Base-by-base conservation (phyloP, 2,888 invertebrate species). In the Euplexia lucipara region DNA sequence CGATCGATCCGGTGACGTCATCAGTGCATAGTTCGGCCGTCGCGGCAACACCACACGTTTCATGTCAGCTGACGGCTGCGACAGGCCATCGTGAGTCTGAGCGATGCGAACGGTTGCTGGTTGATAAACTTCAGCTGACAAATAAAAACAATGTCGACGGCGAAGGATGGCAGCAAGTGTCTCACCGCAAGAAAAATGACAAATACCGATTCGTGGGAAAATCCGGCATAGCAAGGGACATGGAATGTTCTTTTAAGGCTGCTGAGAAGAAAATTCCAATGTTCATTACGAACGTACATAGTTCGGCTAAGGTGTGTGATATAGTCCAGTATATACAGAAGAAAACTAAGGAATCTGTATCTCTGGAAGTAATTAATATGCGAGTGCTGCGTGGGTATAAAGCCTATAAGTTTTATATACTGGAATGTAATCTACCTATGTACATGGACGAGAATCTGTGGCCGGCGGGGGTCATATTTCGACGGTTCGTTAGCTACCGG, bases 171-270 rank as follows among this genome's bases (percentile, higher is more conserved):
- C 42, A 42, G 20, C 42, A 12, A 20, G 42, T 42, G 20, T 42
- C 42, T 20, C 20, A 8, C 20, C 41, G 41, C 18, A 42, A 20
- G 41, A 9, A 42, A 20, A 20, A 20, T 20, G 20, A 1, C 8
- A 42, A 42, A 42, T 42, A 42, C 9, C 1, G 42, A 42, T 42
- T 42, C 20, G 12, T n/a, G n/a, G n/a, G 42, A 20, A 12, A 42
- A 42, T 5, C 18, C 1, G 41, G 16, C 0, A 18, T 10, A 18
- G 18, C 42, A 6, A 20, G 18, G 42, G 42, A 42, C 18, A 20
- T 42, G 42, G 42, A 39, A 39, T 39, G 39, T 39, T 39, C 39
- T 6, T 39, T 39, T 39, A 39, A 39, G n/a, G n/a, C n/a, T n/a
- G n/a, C n/a, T n/a, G n/a, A n/a, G n/a, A n/a, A 39, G 16, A 39